Evolutionary conservation across 1,140 invertebrate genomes (phyloP).

Genomic region (Lasaia peninsularis): DNA sequence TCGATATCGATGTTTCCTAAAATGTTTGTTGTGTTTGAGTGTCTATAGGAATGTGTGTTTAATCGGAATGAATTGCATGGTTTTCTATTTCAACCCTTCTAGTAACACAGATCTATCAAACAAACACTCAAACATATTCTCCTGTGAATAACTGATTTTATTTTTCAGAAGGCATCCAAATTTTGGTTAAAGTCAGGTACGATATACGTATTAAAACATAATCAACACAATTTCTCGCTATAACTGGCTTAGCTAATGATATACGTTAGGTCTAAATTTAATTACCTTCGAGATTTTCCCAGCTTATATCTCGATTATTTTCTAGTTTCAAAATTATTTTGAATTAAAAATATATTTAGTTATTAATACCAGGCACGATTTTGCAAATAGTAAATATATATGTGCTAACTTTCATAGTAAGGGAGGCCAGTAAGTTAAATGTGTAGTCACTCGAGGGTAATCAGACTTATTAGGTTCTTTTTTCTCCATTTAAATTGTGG

Average conservation of each 20-base stretch:
- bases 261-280: not conserved
- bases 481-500: too few species aligned
- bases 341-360: too few species aligned
- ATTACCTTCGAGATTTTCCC: too few species aligned
- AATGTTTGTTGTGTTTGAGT: slow-evolving; percentile 54
- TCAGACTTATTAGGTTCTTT: too few species aligned
- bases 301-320: too few species aligned
- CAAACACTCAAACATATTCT: slow-evolving; percentile 31
- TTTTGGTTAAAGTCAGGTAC: slow-evolving; percentile 14
- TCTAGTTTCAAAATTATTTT: not conserved
- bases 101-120: slow-evolving; percentile 25
- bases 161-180: slow-evolving; percentile 4
- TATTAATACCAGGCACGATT: too few species aligned
- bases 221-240: not conserved
- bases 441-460: too few species aligned
- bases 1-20: slow-evolving; percentile 37
- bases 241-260: too few species aligned
- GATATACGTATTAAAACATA: slow-evolving; percentile 22
- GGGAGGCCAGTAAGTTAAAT: too few species aligned
- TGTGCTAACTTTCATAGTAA: too few species aligned
- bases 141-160: slow-evolving; percentile 54
- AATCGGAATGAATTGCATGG: slow-evolving; percentile 55
- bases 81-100: slow-evolving; percentile 31
- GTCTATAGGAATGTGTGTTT: slow-evolving; percentile 69
- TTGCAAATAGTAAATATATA: too few species aligned